Evolutionary conservation across 2,113 vertebrate species (phyloP), one percentile per base, ranked within the genome.

Genomic region (Saiga tatarica): DNA sequence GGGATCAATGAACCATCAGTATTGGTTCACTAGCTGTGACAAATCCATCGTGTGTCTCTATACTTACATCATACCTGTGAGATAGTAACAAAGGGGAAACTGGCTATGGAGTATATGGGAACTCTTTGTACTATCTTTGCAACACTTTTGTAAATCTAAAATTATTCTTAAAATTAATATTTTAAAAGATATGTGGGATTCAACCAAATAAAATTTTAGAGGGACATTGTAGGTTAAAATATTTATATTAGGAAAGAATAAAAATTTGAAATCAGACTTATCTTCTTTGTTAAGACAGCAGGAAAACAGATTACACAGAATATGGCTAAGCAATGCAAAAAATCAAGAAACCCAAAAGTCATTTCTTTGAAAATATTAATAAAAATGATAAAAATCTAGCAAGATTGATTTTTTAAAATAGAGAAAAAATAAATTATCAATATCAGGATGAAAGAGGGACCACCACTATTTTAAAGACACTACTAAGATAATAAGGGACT

Each of bases 401-500:
- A 33, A 87, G 45, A 83, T 5, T 7, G 14, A 36, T 30, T 47
- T 87, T 76, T 92, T 87, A 91, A 96, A 96, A 64, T 33, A 60
- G 28, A 84, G 62, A 59, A 84, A 95, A 78, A 42, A 19, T 42
- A 87, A 78, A 93, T 60, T 64, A 15, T 17, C n/a, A 52, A 39
- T 60, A 94, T 91, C 50, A 60, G 71, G 55, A 83, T 39, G 91
- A 94, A 89, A 33, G 71, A 93, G 50, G 71, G 67, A 64, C 39
- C 25, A 21, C 55, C 52, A 4, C 81, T 50, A 33, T 33, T 71
- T 87, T 36, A 84, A 13, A 96, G 93, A 59, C 45, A 47, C 39
- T 62, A 39, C 47, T 59, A 92, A 86, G 83, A 95, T 91, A 88
- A 91, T 47, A 59, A 95, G 74, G 60, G 62, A 90, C 89, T 92